These are phyloP conservation scores for Trematocara marginatum DNA, from an alignment of 2,113 vertebrate genomes.

Conservation along the genomic window DNA sequence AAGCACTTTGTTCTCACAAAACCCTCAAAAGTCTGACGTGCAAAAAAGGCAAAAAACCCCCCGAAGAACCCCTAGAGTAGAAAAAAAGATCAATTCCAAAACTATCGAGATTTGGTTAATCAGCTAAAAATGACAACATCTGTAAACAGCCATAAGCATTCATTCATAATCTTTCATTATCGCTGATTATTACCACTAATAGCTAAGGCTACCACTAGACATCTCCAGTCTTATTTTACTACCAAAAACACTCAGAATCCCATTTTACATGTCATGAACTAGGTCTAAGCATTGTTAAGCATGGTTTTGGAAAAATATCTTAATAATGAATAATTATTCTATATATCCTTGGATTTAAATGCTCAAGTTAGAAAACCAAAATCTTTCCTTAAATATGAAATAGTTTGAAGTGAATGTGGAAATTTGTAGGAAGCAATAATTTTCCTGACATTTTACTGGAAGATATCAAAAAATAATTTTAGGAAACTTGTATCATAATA, in stretches of 20 bases:
- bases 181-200: accelerated
- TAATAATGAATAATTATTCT: neutral
- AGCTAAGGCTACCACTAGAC: neutral
- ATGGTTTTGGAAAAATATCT: neutral
- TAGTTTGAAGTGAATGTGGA: neutral
- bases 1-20: neutral
- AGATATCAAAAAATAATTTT: neutral
- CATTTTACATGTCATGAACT: neutral
- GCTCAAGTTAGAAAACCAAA: neutral
- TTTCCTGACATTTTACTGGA: neutral
- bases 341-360: neutral
- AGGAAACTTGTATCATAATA: neutral
- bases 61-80: too few species aligned
- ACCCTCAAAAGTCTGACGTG: neutral
- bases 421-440: neutral
- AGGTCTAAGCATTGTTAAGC: neutral
- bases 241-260: neutral
- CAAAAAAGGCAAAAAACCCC: neutral
- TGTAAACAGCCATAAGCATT: neutral
- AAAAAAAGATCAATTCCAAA: neutral
- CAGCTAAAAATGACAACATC: neutral
- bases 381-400: neutral
- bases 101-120: neutral
- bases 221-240: neutral
- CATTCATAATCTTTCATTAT: neutral